Evolutionary conservation across 2,888 invertebrate genomes (phyloP).

Genomic region (Pollenia angustigena): DNA sequence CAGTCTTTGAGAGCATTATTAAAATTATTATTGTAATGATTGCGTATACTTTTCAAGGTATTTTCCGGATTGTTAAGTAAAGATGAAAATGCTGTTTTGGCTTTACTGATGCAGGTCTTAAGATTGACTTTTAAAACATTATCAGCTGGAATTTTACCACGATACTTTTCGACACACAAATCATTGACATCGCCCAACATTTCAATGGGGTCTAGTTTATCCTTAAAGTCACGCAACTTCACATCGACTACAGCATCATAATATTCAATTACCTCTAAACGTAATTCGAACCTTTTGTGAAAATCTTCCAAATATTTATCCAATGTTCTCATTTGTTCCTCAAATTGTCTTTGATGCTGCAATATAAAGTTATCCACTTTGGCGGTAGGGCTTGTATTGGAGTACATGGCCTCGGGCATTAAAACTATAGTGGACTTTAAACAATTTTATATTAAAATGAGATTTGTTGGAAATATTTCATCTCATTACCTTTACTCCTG

Average conservation of each 20-base stretch:
- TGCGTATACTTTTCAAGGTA: constrained; percentile 68
- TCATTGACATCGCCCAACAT: constrained; percentile 72
- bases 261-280: constrained; percentile 65
- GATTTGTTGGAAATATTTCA: neutral
- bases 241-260: constrained; percentile 64
- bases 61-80: constrained; percentile 56
- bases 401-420: constrained; percentile 66
- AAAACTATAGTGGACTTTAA: constrained; percentile 55
- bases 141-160: constrained; percentile 57
- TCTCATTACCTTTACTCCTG: constrained; percentile 35
- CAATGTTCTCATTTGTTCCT: constrained; percentile 49
- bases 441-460: neutral
- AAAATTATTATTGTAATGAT: constrained; percentile 66
- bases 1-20: constrained; percentile 66
- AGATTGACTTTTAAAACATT: constrained; percentile 55
- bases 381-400: constrained; percentile 52
- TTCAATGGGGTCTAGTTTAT: constrained; percentile 70
- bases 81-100: constrained; percentile 42
- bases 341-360: constrained; percentile 70
- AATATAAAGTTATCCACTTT: constrained; percentile 67
- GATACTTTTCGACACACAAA: constrained; percentile 73
- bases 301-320: constrained; percentile 66
- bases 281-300: constrained; percentile 56
- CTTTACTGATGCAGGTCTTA: constrained; percentile 64
- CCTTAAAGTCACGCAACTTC: constrained; percentile 63